These are phyloP conservation scores for Falco biarmicus DNA, from an alignment of 2,797 vertebrate genomes.

Conservation along the genomic window DNA sequence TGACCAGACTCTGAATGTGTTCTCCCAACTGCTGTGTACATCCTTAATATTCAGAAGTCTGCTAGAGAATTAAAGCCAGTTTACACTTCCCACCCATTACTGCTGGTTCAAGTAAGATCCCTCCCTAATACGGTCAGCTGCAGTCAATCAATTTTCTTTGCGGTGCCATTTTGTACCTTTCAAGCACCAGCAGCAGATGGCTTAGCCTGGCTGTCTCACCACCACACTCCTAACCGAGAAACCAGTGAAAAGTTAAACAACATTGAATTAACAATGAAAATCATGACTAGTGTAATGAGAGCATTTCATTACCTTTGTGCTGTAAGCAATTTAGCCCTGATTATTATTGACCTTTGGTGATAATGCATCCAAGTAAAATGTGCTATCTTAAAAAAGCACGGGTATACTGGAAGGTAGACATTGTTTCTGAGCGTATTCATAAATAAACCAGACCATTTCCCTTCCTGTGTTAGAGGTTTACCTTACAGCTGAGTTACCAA, in stretches of 20 bases:
- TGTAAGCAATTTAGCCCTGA: slow-evolving; percentile 56
- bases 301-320: slow-evolving; percentile 35
- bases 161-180: slow-evolving; percentile 13
- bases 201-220: neutral
- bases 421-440: neutral
- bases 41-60: slow-evolving; percentile 52
- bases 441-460: slow-evolving; percentile 10
- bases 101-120: slow-evolving; percentile 48
- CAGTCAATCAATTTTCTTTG: slow-evolving; percentile 50
- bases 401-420: neutral
- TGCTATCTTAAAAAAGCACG: neutral
- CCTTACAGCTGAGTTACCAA: slow-evolving; percentile 21
- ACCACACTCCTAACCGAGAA: neutral
- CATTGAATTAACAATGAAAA: slow-evolving; percentile 60
- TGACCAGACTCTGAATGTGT: slow-evolving; percentile 4
- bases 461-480: neutral
- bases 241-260: slow-evolving; percentile 51
- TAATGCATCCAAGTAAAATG: neutral
- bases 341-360: slow-evolving; percentile 39
- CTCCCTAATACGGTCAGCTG: slow-evolving; percentile 14
- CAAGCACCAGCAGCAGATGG: slow-evolving; percentile 40
- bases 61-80: slow-evolving; percentile 38
- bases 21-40: slow-evolving; percentile 5
- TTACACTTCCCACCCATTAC: slow-evolving; percentile 35
- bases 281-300: slow-evolving; percentile 54